Evolutionary conservation across 2,888 invertebrate species (phyloP).

Genomic region (Sarcophaga rosellei): DNA sequence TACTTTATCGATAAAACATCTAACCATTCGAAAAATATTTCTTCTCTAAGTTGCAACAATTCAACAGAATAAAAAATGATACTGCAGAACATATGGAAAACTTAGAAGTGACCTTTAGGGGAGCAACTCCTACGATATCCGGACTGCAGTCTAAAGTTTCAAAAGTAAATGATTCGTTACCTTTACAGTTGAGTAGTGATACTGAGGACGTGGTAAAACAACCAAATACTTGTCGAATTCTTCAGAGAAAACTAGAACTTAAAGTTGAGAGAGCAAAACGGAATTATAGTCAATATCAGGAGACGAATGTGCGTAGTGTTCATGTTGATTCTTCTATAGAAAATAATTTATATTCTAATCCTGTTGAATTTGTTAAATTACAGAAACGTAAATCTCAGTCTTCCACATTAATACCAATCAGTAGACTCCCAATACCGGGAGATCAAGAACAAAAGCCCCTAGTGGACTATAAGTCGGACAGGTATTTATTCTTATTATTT

Average conservation of each 20-base stretch:
- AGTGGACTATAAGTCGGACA: conserved; percentile 81
- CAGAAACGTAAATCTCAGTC: conserved; percentile 79
- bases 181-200: conserved; percentile 67
- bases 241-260: conserved; percentile 81
- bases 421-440: conserved; percentile 80
- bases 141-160: conserved; percentile 50
- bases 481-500: conserved; percentile 65
- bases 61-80: conserved; percentile 26
- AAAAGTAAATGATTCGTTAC: conserved; percentile 68
- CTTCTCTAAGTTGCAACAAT: not conserved
- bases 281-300: conserved; percentile 79
- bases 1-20: not conserved
- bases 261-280: conserved; percentile 81
- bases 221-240: conserved; percentile 80
- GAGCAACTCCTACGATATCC: conserved; percentile 61
- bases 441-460: conserved; percentile 78
- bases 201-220: conserved; percentile 71
- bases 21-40: conserved; percentile 11
- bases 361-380: not conserved
- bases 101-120: conserved; percentile 77
- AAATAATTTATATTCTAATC: not conserved
- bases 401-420: conserved; percentile 80
- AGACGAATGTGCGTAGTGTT: conserved; percentile 56
- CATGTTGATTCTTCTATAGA: not conserved
- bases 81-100: conserved; percentile 75